Evolutionary conservation across 1,140 invertebrate species (phyloP), one percentile per base, ranked within the genome.

Genomic region (Conus ventricosus): DNA sequence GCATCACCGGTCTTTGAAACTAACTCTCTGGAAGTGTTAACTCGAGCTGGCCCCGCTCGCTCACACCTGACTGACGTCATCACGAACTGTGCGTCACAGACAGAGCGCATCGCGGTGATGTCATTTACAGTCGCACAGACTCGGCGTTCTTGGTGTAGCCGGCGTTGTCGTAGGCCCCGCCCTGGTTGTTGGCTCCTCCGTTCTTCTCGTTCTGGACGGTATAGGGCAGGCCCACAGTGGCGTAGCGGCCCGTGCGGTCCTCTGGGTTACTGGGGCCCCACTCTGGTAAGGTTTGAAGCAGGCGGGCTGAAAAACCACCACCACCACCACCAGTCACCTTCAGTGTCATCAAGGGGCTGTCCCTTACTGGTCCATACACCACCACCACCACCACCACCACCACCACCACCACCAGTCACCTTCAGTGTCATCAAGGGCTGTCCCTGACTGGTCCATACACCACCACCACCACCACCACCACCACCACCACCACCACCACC

Each of bases 231-330:
- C 23, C 54, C 82, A 63, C 1, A 3, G n/a, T 3, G 39, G 39
- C 54, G 85, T 92, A 92, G 20, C 88, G 87, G 5, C 89, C 88
- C 63, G 89, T 90, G 5, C 91, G 51, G 90, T 93, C 87, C 78
- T 91, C 90, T 11, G 88, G 88, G 13, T 87, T 23, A 23, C 89
- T 91, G 55, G 92, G 92, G 17, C 92, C 92, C 92, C 92, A 93
- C 8, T 85, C 67, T 7, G 89, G 75, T 10, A 88, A 20, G 87
- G 88, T 51, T 71, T 89, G 10, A 91, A 81, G 63, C 90, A 89
- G 8, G 88, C 88, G 3, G 39, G 25, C 89, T 91, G 87, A 23
- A 81, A 81, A 54, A 7, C 4, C 7, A 25, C 71, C 15, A 75
- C 71, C 20, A 76, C 23, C 23, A 27, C 5, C 27, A 25, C 27